phyloP scores from a whole-genome alignment of 1,140 invertebrate genomes.

The Bombus confusus region DNA sequence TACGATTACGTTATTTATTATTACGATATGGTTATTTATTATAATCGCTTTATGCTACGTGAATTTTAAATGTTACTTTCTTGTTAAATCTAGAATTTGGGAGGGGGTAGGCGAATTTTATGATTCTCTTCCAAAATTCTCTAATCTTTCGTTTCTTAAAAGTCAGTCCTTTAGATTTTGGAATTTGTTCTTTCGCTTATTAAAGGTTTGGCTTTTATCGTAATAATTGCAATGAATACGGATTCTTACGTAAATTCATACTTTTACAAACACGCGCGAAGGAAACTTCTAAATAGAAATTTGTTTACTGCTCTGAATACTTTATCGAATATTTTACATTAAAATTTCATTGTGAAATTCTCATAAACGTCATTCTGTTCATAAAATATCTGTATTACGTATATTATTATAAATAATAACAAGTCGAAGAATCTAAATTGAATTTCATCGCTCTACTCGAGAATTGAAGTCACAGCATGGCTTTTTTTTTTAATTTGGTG shows the following conservation, averaged over 20 bases:
- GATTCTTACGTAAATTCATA: background rate
- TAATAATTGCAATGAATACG: no score
- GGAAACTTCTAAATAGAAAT: background rate
- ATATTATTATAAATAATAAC: no score
- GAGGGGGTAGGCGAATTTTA: no score
- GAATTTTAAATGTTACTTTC: no score
- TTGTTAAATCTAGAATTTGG: no score
- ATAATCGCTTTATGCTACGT: background rate
- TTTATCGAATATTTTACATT: background rate
- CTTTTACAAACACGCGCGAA: background rate
- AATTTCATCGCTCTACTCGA: background rate
- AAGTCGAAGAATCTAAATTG: no score
- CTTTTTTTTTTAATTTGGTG: background rate
- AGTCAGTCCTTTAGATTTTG: background rate
- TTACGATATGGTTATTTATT: background rate
- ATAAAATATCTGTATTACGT: no score
- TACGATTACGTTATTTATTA: background rate
- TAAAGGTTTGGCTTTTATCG: background rate
- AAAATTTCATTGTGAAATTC: no score
- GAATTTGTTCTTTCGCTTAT: background rate
- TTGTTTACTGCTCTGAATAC: background rate
- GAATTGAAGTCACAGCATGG: background rate
- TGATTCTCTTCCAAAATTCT: no score
- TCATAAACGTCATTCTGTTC: no score
- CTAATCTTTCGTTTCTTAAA: background rate